phyloP scores from a whole-genome alignment of 2,888 invertebrate genomes.

The Empis livida region DNA sequence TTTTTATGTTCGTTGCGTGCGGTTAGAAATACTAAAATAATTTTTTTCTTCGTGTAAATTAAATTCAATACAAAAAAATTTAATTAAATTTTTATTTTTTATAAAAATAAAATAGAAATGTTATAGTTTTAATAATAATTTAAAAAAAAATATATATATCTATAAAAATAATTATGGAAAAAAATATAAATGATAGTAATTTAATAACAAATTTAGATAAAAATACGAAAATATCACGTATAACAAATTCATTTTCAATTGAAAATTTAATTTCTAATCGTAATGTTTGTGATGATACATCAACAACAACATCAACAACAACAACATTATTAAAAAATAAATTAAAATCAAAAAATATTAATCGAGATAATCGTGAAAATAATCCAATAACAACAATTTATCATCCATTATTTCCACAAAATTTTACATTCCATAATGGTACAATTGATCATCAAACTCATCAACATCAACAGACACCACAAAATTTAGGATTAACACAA shows the following conservation, averaged over 20 bases:
- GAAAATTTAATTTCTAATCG: conserved; percentile 33
- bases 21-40: no score
- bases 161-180: no score
- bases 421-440: background rate
- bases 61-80: no score
- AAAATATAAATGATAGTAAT: no score
- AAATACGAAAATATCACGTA: conserved; percentile 14
- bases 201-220: no score
- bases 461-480: conserved; percentile 17
- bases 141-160: no score
- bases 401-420: background rate
- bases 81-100: no score
- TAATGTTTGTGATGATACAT: background rate
- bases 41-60: no score
- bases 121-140: no score
- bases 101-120: no score
- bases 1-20: no score
- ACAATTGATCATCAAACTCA: conserved; percentile 5
- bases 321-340: background rate
- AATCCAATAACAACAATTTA: background rate
- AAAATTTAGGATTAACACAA: background rate
- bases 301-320: background rate
- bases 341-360: background rate
- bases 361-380: background rate
- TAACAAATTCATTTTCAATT: conserved; percentile 35